Conservation (phyloP, 2,888 invertebrate species). For the Mystacides longicornis region DNA sequence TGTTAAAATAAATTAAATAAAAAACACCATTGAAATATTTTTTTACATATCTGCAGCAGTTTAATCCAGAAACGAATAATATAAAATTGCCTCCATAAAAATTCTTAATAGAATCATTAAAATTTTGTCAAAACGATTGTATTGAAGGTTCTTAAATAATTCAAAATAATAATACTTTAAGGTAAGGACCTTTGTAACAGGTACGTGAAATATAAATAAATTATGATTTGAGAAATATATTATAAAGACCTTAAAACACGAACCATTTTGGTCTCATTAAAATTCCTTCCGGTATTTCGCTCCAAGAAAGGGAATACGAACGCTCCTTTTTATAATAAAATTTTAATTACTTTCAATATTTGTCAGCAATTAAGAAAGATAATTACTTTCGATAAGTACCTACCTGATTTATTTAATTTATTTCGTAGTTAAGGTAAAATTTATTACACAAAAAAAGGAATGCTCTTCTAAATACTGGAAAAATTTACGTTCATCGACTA, state of each 20-base stretch:
- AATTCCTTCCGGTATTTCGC: slow-evolving; percentile 4
- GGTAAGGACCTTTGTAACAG: no score
- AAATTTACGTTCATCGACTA: background rate
- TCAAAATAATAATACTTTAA: no score
- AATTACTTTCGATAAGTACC: slow-evolving; percentile 19
- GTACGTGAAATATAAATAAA: no score
- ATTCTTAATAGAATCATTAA: no score
- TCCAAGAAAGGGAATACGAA: background rate
- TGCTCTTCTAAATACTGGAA: background rate
- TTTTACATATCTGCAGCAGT: no score
- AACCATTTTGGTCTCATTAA: slow-evolving; percentile 2
- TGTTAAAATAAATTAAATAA: no score
- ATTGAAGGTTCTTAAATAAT: no score
- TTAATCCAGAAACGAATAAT: no score
- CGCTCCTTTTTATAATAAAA: background rate
- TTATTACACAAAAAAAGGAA: background rate
- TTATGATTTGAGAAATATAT: no score
- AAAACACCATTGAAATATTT: no score
- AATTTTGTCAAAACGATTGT: no score
- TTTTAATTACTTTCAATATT: slow-evolving; percentile 19
- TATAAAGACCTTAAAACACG: slow-evolving; percentile 4
- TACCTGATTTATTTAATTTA: slow-evolving; percentile 18
- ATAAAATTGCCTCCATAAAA: no score
- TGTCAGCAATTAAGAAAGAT: slow-evolving; percentile 16
- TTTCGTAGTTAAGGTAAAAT: background rate